Evolutionary conservation across 2,888 invertebrate species (phyloP), one percentile per base, ranked within the genome.

Genomic region (Stegophylla sp.): DNA sequence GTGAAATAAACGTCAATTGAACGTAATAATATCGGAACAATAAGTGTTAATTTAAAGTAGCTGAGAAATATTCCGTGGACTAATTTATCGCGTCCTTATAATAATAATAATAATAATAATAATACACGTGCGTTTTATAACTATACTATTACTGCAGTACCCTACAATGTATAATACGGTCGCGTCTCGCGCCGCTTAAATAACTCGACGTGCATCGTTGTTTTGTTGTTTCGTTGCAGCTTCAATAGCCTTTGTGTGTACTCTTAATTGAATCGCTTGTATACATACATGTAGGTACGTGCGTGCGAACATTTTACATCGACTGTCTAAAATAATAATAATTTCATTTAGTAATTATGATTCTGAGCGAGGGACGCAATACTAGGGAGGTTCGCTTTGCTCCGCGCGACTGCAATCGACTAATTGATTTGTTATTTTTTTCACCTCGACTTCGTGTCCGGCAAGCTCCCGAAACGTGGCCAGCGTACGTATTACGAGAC

Each of bases 241-340:
- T 26, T 73, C 43, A 59, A 43, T 20, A 53, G 20, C 9, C 34
- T 34, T 41, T 41, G 41, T 59, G 17, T n/a, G 26, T 3, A 41
- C 20, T 26, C 20, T 73, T 59, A 73, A 73, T 59, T 73, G 59
- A 73, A 73, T 45, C n/a, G 45, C 53, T 3, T 12, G 15, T 17
- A 17, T 56, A 12, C 23, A 7, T 34, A 7, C 7, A 7, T 34
- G 15, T 17, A 17, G 20, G 12, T 43, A n/a, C 53, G 41, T 41
- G 34, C 1, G 45, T 59, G 43, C 26, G 59, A 73, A 73, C 26
- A 45, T 43, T 43, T 26, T 43, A 17, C 41, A 43, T 34, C 10
- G 23, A 59, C 72, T n/a, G 28, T 61, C 61, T 23, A 20, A 43
- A 0, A 28, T 53, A 34, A 13, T 43, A 7, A 34, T 34, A 34